Evolutionary conservation across 2,113 vertebrate species (phyloP).

Genomic region (Phoxinus phoxinus): DNA sequence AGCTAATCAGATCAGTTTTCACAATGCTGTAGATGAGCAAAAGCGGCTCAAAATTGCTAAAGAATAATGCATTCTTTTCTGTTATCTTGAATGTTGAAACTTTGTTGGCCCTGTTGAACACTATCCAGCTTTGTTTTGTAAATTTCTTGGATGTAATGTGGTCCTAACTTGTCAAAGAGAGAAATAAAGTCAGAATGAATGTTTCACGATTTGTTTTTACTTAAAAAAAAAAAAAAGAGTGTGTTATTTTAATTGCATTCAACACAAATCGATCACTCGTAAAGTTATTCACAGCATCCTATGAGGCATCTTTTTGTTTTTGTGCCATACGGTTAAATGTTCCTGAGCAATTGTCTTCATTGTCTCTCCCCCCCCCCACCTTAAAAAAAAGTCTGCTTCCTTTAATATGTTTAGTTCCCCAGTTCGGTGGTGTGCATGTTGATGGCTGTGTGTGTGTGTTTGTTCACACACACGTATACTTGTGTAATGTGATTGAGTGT

Average conservation of each 20-base stretch:
- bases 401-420: constrained; percentile 75
- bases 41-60: not conserved
- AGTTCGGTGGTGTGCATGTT: constrained; percentile 60
- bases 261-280: not conserved
- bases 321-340: constrained; percentile 54
- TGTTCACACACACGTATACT: constrained; percentile 55
- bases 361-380: constrained; percentile 58
- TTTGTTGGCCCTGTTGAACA: constrained; percentile 31
- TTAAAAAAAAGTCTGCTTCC: constrained; percentile 63
- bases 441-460: constrained; percentile 55
- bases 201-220: constrained; percentile 38
- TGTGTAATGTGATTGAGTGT: constrained; percentile 79
- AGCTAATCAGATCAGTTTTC: not conserved
- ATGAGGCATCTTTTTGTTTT: not conserved
- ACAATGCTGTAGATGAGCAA: constrained; percentile 6
- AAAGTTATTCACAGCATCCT: not conserved
- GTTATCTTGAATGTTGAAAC: not conserved
- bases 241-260: constrained; percentile 27
- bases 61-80: not conserved
- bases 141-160: constrained; percentile 37
- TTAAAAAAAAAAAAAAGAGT: constrained; percentile 33
- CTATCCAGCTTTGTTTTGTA: constrained; percentile 14
- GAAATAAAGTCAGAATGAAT: constrained; percentile 58
- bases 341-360: constrained; percentile 68
- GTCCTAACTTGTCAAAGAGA: constrained; percentile 47